A percentile compares a stretch with the other conserved stretches of the same genome.
These are phyloP conservation scores for Julus scanicus DNA, from an alignment of 2,888 invertebrate genomes.

Conservation along the genomic window DNA sequence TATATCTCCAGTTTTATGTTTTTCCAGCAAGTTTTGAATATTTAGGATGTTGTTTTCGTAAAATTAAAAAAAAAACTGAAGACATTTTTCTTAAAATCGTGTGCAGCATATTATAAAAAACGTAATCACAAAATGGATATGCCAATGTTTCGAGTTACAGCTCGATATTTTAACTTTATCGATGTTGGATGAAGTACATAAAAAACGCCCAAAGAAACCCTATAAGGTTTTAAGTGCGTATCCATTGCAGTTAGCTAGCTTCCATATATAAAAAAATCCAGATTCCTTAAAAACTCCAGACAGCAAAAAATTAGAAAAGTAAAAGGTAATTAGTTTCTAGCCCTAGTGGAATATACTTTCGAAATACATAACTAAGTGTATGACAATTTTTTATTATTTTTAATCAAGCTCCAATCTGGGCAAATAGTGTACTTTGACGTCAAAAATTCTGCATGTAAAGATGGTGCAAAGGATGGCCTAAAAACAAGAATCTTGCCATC, in stretches of 20 bases:
- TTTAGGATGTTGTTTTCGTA: too few species aligned
- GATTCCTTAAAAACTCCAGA: background rate
- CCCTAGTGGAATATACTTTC: background rate
- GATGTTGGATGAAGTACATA: background rate
- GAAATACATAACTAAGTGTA: background rate
- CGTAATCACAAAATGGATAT: background rate
- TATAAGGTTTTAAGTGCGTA: background rate
- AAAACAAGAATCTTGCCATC: background rate
- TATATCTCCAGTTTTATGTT: too few species aligned
- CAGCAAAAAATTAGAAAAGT: background rate
- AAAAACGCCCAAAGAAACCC: background rate
- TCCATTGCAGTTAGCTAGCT: background rate
- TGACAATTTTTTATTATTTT: background rate
- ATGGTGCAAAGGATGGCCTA: too few species aligned
- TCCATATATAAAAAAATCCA: background rate
- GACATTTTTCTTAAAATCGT: too few species aligned
- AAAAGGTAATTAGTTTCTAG: background rate
- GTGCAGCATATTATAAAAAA: background rate
- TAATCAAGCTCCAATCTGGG: background rate
- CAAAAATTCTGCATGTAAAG: too few species aligned
- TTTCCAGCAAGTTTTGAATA: too few species aligned
- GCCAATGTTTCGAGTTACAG: background rate
- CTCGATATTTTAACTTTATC: background rate
- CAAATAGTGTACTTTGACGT: too few species aligned
- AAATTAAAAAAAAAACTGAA: too few species aligned